Conservation (phyloP, 2,113 vertebrate genomes). For the Rafetus swinhoei region DNA sequence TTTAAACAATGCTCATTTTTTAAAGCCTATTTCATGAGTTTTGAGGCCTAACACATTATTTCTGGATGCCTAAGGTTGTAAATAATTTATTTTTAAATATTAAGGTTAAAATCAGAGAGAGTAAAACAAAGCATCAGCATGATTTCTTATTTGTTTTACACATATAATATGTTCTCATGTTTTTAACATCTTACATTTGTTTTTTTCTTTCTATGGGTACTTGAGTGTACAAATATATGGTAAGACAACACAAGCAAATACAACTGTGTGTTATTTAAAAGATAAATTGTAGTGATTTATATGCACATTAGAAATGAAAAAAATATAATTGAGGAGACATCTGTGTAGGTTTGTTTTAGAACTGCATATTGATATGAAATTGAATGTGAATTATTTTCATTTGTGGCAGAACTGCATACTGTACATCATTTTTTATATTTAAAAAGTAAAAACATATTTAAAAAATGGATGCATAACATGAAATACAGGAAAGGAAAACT, state of each 20-base stretch:
- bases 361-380: neutral
- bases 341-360: slow-evolving; percentile 7
- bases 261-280: neutral
- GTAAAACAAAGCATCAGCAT: neutral
- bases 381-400: neutral
- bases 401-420: neutral
- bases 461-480: neutral
- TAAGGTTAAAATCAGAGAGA: neutral
- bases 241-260: neutral
- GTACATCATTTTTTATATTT: neutral
- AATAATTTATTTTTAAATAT: neutral
- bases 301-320: neutral
- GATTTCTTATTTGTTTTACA: slow-evolving; percentile 24
- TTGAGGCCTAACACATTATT: neutral
- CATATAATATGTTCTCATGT: neutral
- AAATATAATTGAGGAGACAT: neutral
- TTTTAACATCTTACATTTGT: neutral
- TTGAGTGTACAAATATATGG: neutral
- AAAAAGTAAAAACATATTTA: neutral
- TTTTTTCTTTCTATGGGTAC: neutral
- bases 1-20: neutral
- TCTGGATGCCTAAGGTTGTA: neutral
- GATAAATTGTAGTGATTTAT: neutral
- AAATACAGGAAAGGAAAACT: neutral
- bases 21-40: neutral